Evolutionary conservation across 2,113 vertebrate genomes (phyloP).

Genomic region (Himantopus leucocephalus): DNA sequence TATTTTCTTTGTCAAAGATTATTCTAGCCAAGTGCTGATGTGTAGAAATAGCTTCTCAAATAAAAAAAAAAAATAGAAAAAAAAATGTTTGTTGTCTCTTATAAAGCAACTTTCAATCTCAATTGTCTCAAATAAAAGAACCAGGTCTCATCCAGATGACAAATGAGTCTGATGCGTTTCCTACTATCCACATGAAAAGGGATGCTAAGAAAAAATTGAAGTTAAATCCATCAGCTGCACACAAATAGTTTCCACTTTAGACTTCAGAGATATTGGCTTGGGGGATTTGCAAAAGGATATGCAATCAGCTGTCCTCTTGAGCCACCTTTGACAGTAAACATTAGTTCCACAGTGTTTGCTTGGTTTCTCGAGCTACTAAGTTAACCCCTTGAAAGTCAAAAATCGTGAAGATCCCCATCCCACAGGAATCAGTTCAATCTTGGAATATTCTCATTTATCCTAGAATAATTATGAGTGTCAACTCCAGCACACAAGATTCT

Average conservation of each 20-base stretch:
- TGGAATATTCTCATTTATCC: background rate
- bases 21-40: constrained; percentile 7
- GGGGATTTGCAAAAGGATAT: background rate
- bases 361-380: background rate
- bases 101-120: background rate
- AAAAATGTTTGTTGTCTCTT: background rate
- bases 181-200: background rate
- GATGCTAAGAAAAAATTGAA: background rate
- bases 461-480: background rate
- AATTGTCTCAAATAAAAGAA: background rate
- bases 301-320: background rate
- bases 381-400: background rate
- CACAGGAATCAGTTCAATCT: background rate
- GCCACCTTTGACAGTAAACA: background rate
- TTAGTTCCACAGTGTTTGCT: background rate
- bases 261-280: background rate
- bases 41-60: background rate
- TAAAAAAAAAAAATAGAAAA: background rate
- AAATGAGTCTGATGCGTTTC: background rate
- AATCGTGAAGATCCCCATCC: background rate
- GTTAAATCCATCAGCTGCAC: background rate
- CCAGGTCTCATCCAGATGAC: background rate
- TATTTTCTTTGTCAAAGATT: constrained; percentile 39
- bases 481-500: background rate
- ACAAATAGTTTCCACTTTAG: background rate